phyloP scores from a whole-genome alignment of 2,888 invertebrate species.

The Charanyca ferruginea region DNA sequence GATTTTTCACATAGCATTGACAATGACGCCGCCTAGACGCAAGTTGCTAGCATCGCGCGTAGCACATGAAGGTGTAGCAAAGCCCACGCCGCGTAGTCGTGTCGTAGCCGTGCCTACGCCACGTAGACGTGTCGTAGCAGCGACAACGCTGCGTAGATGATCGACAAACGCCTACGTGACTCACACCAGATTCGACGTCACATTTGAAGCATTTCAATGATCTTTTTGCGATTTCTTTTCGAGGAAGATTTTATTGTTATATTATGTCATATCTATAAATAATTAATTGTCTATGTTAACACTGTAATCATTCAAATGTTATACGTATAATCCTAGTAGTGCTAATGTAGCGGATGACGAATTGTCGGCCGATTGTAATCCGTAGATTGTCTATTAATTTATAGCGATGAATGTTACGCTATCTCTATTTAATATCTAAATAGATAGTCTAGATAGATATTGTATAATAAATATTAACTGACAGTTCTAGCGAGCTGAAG shows the following conservation, averaged over 20 bases:
- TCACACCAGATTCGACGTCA: no score
- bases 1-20: no score
- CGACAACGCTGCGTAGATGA: neutral
- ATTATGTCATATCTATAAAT: neutral
- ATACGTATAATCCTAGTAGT: neutral
- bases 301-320: slow-evolving; percentile 35
- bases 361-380: slow-evolving; percentile 55
- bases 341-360: slow-evolving; percentile 37
- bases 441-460: slow-evolving; percentile 19
- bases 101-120: neutral
- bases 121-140: neutral
- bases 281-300: slow-evolving; percentile 16
- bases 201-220: no score
- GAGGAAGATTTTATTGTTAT: neutral
- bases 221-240: neutral
- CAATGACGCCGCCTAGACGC: no score
- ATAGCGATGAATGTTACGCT: slow-evolving; percentile 35
- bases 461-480: slow-evolving; percentile 19
- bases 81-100: neutral
- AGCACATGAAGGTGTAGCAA: no score
- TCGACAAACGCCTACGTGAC: neutral
- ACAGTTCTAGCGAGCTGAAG: slow-evolving; percentile 14
- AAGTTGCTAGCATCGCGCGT: no score
- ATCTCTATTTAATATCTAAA: slow-evolving; percentile 29
- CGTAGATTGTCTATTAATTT: slow-evolving; percentile 54